Percentiles rank a stretch among this genome's conserved stretches.
Conservation (phyloP, 2,113 vertebrate genomes). For the Lamprologus tigripictilis region DNA sequence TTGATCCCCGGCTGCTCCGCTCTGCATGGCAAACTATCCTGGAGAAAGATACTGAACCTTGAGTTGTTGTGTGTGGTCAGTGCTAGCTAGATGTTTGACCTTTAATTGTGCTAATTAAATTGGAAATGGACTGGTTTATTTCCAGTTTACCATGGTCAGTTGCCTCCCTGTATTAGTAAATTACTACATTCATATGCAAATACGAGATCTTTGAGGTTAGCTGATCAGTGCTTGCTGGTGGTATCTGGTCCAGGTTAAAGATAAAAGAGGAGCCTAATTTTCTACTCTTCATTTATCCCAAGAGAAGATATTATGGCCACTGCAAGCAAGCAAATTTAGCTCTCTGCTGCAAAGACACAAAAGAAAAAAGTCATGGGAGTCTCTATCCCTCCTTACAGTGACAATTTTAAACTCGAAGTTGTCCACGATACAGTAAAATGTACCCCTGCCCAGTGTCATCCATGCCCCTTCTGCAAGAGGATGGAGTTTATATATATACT, state of each 20-base stretch:
- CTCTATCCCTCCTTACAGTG: not conserved
- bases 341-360: not conserved
- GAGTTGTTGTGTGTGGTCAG: not conserved
- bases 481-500: rapidly evolving
- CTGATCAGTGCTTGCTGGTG: not conserved
- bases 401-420: not conserved
- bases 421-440: not conserved
- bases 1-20: not conserved
- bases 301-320: not conserved
- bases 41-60: not conserved
- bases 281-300: not conserved
- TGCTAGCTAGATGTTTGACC: not conserved
- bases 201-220: not conserved
- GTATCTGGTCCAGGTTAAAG: not conserved
- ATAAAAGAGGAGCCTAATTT: rapidly evolving
- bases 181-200: not conserved
- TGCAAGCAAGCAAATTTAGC: not conserved
- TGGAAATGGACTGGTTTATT: not conserved
- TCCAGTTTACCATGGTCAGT: not conserved
- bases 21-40: not conserved
- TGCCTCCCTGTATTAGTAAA: not conserved
- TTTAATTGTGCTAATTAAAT: not conserved
- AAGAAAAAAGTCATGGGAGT: not conserved
- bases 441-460: not conserved
- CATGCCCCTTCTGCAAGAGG: not conserved